phyloP scores from a whole-genome alignment of 2,797 vertebrate genomes.

The Tympanoctomys barrerae region DNA sequence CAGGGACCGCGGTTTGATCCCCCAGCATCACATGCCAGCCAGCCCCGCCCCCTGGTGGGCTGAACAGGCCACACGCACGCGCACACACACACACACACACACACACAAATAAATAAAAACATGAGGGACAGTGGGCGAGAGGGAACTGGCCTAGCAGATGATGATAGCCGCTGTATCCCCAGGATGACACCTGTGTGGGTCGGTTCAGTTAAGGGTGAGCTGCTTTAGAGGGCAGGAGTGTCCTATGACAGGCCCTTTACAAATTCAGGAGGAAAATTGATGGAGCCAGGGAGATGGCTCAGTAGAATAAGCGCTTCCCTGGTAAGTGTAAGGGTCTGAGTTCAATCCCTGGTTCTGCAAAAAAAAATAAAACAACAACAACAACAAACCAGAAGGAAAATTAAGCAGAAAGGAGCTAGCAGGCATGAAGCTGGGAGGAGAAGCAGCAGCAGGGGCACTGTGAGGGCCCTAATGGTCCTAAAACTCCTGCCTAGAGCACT shows the following conservation, averaged over 20 bases:
- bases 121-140: neutral
- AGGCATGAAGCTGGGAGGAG: neutral
- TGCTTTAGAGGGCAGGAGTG: neutral
- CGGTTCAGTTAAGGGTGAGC: neutral
- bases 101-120: too few species aligned
- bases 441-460: neutral
- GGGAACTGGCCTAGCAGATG: neutral
- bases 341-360: too few species aligned
- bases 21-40: too few species aligned
- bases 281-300: too few species aligned
- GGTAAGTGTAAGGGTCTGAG: too few species aligned
- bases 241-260: neutral
- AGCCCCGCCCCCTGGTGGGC: too few species aligned
- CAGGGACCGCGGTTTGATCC: too few species aligned
- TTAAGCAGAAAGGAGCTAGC: neutral
- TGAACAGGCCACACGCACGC: too few species aligned
- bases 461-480: neutral
- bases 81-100: too few species aligned
- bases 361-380: too few species aligned
- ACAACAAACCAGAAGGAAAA: neutral
- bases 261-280: neutral
- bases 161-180: neutral
- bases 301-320: too few species aligned
- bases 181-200: neutral
- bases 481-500: neutral